These are phyloP conservation scores for Peromyscus melanophrys DNA, from an alignment of 2,797 vertebrate species.

Conservation along the genomic window DNA sequence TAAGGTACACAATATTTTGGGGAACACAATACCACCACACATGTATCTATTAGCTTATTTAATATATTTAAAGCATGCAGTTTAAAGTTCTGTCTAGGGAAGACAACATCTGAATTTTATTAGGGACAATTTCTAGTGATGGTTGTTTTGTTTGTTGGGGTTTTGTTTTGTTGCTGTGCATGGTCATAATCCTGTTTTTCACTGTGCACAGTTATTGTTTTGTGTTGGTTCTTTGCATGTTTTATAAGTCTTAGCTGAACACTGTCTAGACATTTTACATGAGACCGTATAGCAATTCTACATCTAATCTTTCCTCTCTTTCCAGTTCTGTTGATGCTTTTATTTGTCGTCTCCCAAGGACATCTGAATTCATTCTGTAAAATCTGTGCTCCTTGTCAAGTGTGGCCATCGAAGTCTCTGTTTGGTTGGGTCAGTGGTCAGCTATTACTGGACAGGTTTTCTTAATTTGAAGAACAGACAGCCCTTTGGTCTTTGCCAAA, in stretches of 20 bases:
- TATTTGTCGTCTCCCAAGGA: neutral
- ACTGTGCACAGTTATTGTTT: neutral
- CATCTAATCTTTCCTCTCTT: neutral
- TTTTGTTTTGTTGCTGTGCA: neutral
- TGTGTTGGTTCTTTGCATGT: neutral
- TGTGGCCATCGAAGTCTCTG: neutral
- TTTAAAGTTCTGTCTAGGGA: slow-evolving; percentile 8
- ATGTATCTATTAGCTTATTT: neutral
- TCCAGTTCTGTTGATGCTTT: neutral
- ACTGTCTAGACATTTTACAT: neutral
- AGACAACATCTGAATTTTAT: neutral
- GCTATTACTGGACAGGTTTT: neutral
- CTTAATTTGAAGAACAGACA: neutral
- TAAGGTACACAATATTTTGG: no score
- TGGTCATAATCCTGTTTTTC: neutral
- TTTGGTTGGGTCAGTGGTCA: neutral
- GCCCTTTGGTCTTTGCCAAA: neutral
- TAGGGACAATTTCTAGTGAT: neutral
- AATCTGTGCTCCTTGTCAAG: neutral
- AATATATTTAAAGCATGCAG: slow-evolving; percentile 10
- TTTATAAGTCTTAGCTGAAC: slow-evolving; percentile 23
- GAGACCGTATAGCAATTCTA: neutral
- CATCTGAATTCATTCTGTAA: slow-evolving; percentile 7
- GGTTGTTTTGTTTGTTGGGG: neutral
- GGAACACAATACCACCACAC: no score